These are phyloP conservation scores for Dendrolimus pini DNA, from an alignment of 2,888 invertebrate genomes.

Conservation along the genomic window DNA sequence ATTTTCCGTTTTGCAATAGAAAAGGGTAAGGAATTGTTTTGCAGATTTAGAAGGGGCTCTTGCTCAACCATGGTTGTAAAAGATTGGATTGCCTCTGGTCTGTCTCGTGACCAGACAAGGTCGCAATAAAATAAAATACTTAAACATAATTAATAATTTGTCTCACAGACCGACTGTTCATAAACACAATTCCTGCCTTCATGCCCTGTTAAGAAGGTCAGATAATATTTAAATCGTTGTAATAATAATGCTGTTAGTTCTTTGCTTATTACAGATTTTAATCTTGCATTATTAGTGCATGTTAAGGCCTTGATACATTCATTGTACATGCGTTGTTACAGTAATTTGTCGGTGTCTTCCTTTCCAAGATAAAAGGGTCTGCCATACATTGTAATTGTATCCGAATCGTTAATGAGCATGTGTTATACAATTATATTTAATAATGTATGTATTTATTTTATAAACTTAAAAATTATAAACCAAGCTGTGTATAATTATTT, in stretches of 20 bases:
- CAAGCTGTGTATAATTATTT: too few species aligned
- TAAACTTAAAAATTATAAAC: too few species aligned
- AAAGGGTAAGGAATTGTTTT: neutral
- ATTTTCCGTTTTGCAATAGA: neutral
- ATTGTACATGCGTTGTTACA: neutral
- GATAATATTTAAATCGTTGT: too few species aligned
- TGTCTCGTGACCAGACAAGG: neutral
- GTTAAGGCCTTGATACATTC: neutral
- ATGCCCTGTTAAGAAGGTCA: too few species aligned
- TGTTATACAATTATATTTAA: neutral
- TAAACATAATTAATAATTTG: neutral
- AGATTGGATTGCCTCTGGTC: neutral
- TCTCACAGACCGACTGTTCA: neutral
- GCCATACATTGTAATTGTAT: neutral
- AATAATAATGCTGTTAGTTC: neutral
- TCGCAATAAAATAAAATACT: neutral
- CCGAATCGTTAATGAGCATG: neutral
- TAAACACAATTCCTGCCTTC: too few species aligned
- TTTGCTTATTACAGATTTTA: neutral
- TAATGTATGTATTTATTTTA: too few species aligned
- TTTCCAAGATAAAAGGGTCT: neutral
- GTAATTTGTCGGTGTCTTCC: neutral
- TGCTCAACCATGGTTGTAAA: neutral
- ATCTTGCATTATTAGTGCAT: neutral
- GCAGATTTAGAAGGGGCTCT: neutral